phyloP scores from a whole-genome alignment of 2,888 invertebrate species.

The Seira sanloemensis region DNA sequence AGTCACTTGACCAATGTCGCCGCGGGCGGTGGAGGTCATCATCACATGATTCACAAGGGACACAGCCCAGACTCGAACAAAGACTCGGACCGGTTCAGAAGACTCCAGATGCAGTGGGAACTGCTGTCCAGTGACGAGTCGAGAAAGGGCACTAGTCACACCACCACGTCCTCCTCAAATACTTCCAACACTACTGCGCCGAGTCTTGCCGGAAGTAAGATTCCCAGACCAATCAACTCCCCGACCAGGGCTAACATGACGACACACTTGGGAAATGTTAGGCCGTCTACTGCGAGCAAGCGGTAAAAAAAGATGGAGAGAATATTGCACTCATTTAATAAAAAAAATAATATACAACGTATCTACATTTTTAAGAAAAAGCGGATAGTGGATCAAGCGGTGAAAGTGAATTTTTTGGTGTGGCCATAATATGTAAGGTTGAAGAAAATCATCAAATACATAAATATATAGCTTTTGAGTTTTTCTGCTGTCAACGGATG shows the following conservation, averaged over 20 bases:
- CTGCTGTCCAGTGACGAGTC: slow-evolving; percentile 81
- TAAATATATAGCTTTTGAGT: no score
- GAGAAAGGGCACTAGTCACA: slow-evolving; percentile 69
- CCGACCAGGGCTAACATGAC: slow-evolving; percentile 78
- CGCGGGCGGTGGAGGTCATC: slow-evolving; percentile 32
- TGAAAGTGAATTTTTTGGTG: no score
- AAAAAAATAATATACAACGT: no score
- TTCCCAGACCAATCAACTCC: slow-evolving; percentile 85
- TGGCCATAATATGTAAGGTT: no score
- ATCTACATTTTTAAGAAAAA: no score
- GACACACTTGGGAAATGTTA: slow-evolving; percentile 48
- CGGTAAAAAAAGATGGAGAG: slow-evolving; percentile 29
- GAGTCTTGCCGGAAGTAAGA: slow-evolving; percentile 79
- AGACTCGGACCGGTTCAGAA: slow-evolving; percentile 83
- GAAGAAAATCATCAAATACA: no score
- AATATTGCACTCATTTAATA: no score
- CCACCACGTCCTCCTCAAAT: slow-evolving; percentile 33
- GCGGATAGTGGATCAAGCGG: no score
- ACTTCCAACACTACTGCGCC: slow-evolving; percentile 49
- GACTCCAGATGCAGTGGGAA: slow-evolving; percentile 86
- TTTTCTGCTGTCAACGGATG: no score
- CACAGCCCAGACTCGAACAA: slow-evolving; percentile 67
- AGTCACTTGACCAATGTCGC: slow-evolving; percentile 67
- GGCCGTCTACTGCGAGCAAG: slow-evolving; percentile 50
- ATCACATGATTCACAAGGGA: slow-evolving; percentile 22